Percentiles rank a stretch among this genome's conserved stretches.
Conservation (phyloP, 2,888 invertebrate species). For the Pogonocherus hispidulus region DNA sequence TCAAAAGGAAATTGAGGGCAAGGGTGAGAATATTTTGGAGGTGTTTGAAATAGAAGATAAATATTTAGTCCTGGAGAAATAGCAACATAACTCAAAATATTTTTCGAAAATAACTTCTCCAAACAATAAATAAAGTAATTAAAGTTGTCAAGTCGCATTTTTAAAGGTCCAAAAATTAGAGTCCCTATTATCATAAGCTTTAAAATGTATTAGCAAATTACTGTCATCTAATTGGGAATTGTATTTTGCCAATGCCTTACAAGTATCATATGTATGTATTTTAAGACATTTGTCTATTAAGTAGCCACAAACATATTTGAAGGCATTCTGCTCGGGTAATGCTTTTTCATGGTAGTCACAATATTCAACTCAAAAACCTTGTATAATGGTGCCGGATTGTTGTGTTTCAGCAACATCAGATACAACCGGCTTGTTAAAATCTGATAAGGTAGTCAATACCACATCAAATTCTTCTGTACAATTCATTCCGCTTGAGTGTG, state of each 20-base stretch:
- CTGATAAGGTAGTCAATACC: slow-evolving; percentile 11
- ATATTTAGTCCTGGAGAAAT: neutral
- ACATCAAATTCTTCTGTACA: slow-evolving; percentile 28
- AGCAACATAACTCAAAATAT: neutral
- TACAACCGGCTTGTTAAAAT: neutral
- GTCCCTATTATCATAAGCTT: slow-evolving; percentile 23
- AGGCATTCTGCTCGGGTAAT: slow-evolving; percentile 37
- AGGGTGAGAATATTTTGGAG: neutral
- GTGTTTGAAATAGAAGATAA: neutral
- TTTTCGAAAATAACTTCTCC: slow-evolving; percentile 9
- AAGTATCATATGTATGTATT: slow-evolving; percentile 25
- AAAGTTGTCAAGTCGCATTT: slow-evolving; percentile 32
- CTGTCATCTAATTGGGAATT: slow-evolving; percentile 19
- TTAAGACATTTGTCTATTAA: slow-evolving; percentile 25
- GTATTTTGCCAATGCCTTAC: slow-evolving; percentile 22
- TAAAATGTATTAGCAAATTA: slow-evolving; percentile 35
- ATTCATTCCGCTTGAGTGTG: slow-evolving; percentile 29
- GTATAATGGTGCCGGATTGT: neutral
- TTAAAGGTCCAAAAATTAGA: slow-evolving; percentile 31
- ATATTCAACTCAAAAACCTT: slow-evolving; percentile 6
- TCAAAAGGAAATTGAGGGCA: neutral
- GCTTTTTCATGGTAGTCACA: slow-evolving; percentile 27
- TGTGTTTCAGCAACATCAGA: neutral
- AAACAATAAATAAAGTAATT: slow-evolving; percentile 20
- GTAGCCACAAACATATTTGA: slow-evolving; percentile 34